Base-by-base conservation (phyloP, 2,797 vertebrate species). In the Spinus pinus region DNA sequence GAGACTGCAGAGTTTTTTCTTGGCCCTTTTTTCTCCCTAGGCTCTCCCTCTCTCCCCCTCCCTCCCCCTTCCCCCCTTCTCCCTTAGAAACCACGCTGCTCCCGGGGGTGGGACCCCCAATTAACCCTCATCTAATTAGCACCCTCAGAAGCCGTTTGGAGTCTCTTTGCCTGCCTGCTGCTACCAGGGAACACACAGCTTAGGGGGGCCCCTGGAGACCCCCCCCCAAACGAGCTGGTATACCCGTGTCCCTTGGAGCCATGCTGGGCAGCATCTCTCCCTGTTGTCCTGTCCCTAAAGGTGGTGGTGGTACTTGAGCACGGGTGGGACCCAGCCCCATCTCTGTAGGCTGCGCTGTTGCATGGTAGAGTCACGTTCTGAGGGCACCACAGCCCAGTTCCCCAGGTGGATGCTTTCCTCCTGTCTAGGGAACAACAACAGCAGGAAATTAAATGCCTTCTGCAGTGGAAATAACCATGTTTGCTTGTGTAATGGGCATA, bases 361-460 rank as follows among this genome's bases (percentile, higher is more conserved):
- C 0, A 0, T 50, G 60, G 14, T 50, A 16, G 69, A 58, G 49
- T 69, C 53, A 8, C 0, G 0, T 31, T 80, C 35, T 82, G 78
- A 62, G 22, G 24, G 23, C 19, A 4, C 9, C 22, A 3, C 14
- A 13, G 8, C 64, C n/a, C 21, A 24, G 4, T 80, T 87, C 23
- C 22, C 28, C 30, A 15, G 20, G n/a, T 54, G 78, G 69, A 24
- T 53, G 16, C 65, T 86, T 65, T 50, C 42, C 8, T 77, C n/a
- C 14, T 64, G 39, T 60, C 78, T 75, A 57, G 44, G 18, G 25
- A 88, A 47, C 49, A 67, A 53, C 72, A 87, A 10, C 4, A 3
- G 42, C 53, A 81, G 91, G 72, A 90, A 94, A 94, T 95, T 81
- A 94, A 84, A 65, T 90, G 31, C 44, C 66, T 86, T 67, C 39